Evolutionary conservation across 2,888 invertebrate species (phyloP).

Genomic region (Pristionchus maxplancki): DNA sequence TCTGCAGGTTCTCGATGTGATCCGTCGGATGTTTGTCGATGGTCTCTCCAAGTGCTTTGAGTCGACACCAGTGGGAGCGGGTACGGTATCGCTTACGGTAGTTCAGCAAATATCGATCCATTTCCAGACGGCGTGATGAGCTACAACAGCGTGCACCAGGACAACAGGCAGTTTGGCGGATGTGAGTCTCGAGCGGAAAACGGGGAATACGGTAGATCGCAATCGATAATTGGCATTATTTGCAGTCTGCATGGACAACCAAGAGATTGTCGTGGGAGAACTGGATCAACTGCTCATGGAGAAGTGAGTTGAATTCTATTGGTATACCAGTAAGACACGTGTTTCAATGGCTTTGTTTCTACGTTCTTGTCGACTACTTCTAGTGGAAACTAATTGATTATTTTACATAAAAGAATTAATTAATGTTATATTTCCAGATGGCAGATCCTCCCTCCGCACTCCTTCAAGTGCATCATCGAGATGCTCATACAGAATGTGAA

Average conservation of each 20-base stretch:
- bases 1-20: slow-evolving; percentile 26
- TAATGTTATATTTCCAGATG: not conserved
- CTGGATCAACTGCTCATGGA: slow-evolving; percentile 54
- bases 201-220: not conserved
- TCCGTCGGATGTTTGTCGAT: slow-evolving; percentile 46
- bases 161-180: slow-evolving; percentile 40
- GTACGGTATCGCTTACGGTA: not conserved
- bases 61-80: not conserved
- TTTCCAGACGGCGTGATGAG: slow-evolving; percentile 17
- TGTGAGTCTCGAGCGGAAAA: slow-evolving; percentile 10
- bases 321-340: not conserved
- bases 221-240: not conserved
- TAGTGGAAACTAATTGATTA: no score
- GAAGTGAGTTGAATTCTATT: slow-evolving; percentile 49
- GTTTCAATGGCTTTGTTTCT: not conserved
- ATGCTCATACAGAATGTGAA: slow-evolving; percentile 34
- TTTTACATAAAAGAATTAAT: no score
- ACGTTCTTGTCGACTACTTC: no score
- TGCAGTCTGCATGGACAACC: slow-evolving; percentile 55
- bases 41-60: slow-evolving; percentile 49
- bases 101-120: not conserved
- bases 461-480: slow-evolving; percentile 24
- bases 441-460: slow-evolving; percentile 1
- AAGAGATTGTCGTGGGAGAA: slow-evolving; percentile 53
- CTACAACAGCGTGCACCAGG: slow-evolving; percentile 26